phyloP scores from a whole-genome alignment of 2,888 invertebrate genomes.

The Stenoptilia bipunctidactyla region DNA sequence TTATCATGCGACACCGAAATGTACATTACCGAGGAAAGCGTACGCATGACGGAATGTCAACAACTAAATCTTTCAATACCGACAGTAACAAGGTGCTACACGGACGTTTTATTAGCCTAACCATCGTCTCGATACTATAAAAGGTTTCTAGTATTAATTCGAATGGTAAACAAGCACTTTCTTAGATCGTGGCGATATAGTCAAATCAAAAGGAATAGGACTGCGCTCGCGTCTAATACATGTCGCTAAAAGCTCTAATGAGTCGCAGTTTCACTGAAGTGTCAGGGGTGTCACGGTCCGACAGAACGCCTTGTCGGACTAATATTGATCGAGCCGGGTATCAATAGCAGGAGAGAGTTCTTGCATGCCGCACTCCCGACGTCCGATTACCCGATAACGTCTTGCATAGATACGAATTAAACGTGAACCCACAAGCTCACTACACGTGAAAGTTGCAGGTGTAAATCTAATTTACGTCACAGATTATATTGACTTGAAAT shows the following conservation, averaged over 20 bases:
- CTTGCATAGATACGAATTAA: slow-evolving; percentile 27
- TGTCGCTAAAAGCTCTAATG: slow-evolving; percentile 45
- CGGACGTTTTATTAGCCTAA: slow-evolving; percentile 25
- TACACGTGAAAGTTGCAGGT: slow-evolving; percentile 56
- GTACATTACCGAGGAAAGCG: too few species aligned
- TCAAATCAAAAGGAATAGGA: slow-evolving; percentile 23
- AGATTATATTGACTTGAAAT: slow-evolving; percentile 34
- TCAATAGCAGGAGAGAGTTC: slow-evolving; percentile 42
- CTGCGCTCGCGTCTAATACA: slow-evolving; percentile 26
- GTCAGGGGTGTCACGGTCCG: slow-evolving; percentile 9
- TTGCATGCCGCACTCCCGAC: slow-evolving; percentile 22
- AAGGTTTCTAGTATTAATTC: slow-evolving; percentile 22
- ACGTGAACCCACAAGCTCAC: slow-evolving; percentile 35
- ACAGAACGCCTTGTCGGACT: slow-evolving; percentile 27
- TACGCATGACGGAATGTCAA: not conserved
- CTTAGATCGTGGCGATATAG: slow-evolving; percentile 32
- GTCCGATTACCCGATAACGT: slow-evolving; percentile 47
- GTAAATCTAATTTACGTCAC: slow-evolving; percentile 27
- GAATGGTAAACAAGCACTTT: slow-evolving; percentile 25
- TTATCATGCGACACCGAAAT: too few species aligned
- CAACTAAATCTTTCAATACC: slow-evolving; percentile 24
- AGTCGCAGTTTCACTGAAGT: slow-evolving; percentile 36
- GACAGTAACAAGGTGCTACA: slow-evolving; percentile 32
- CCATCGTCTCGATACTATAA: slow-evolving; percentile 15
- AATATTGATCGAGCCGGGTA: slow-evolving; percentile 43